A percentile compares a stretch with the other conserved stretches of the same genome.
phyloP scores from a whole-genome alignment of 2,888 invertebrate genomes.

The Rhodophaea formosa region DNA sequence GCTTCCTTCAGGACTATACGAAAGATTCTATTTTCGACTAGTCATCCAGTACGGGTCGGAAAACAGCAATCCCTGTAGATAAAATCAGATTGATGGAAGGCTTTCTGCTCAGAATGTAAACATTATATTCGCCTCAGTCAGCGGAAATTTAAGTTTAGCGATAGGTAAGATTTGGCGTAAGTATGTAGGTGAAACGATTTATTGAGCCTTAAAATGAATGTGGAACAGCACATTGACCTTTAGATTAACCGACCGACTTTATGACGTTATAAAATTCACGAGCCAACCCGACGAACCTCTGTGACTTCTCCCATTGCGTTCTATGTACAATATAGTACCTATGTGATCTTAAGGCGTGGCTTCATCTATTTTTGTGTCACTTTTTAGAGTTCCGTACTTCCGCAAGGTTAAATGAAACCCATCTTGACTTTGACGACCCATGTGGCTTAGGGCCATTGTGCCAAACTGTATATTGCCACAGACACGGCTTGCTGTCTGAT shows the following conservation, averaged over 20 bases:
- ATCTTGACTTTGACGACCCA: too few species aligned
- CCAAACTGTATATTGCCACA: too few species aligned
- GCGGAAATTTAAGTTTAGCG: not conserved
- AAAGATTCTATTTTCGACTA: too few species aligned
- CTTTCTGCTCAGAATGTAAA: not conserved
- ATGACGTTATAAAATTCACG: slow-evolving; percentile 41
- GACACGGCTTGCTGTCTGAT: too few species aligned
- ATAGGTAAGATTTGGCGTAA: not conserved
- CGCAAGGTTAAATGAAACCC: too few species aligned
- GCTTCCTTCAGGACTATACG: too few species aligned
- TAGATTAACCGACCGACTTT: slow-evolving; percentile 43
- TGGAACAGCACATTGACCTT: slow-evolving; percentile 38
- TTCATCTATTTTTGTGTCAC: not conserved
- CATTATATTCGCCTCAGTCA: not conserved
- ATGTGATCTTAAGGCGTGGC: slow-evolving; percentile 8
- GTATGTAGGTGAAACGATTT: slow-evolving; percentile 20
- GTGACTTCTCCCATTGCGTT: slow-evolving; percentile 21
- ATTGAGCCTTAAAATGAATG: slow-evolving; percentile 31
- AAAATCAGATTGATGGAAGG: too few species aligned
- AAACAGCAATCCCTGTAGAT: too few species aligned
- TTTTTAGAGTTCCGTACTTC: too few species aligned
- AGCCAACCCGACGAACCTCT: slow-evolving; percentile 27
- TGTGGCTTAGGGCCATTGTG: too few species aligned
- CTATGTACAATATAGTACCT: slow-evolving; percentile 9
- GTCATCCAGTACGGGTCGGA: too few species aligned